Evolutionary conservation across 1,140 invertebrate species (phyloP), one percentile per base, ranked within the genome.

Genomic region (Trichogramma pretiosum): DNA sequence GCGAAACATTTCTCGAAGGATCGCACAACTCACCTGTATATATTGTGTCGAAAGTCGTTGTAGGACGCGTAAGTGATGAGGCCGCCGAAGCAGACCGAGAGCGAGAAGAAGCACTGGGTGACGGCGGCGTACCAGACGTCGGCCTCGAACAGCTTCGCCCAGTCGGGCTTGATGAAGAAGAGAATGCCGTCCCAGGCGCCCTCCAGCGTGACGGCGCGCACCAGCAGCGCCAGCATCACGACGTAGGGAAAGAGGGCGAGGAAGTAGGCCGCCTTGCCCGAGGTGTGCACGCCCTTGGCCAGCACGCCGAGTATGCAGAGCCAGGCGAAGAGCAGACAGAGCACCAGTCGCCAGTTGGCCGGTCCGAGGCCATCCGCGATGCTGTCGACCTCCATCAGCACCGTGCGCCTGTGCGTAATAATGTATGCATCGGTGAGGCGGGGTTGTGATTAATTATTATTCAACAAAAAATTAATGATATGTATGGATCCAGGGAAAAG

Each of bases 41-140:
- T 77, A 56, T 82, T 81, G 50, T 82, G 78, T 9, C 68, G 66
- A 55, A 83, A 83, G 16, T 75, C 72, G 60, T 87, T 87, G 63
- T 84, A 87, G 30, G 82, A 85, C 7, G 82, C 77, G 48, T 82
- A 82, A 70, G 83, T 83, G 8, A 83, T 77, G 19, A 87, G 74
- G 11, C 77, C 75, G 7, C 84, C 84, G 59, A 85, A 79, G 10
- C 79, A 78, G 9, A 86, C 80, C 14, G 77, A 77, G n/a, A 85
- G 71, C 0, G 85, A 89, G 61, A 89, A 89, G 62, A 87, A 85
- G 54, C 83, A 85, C 62, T 91, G 87, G 1, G 83, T 82, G 0
- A 85, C 82, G 14, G 87, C 87, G 28, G 83, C 81, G 56, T 87
- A 85, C 87, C 87, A 90, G 3, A 85, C 81, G 65, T 83, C 68